Base-by-base conservation (phyloP, 1,140 invertebrate species). In the Papilio machaon region DNA sequence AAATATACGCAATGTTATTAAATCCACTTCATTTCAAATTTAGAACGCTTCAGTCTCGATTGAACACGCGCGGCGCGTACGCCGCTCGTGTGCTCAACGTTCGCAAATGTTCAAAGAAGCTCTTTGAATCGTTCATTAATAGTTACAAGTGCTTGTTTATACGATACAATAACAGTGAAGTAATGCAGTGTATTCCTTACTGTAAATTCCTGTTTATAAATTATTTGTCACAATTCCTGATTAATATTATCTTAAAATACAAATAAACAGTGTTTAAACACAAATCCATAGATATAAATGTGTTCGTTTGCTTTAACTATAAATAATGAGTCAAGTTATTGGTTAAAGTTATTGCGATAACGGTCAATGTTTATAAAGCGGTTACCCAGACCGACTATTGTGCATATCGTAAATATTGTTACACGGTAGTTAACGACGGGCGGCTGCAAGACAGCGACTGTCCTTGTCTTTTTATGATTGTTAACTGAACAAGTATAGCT, bases 1-100 rank as follows among this genome's bases (percentile, higher is more conserved):
- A 91, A 94, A 92, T 92, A 89, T 89, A 91, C 86, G 88, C 87
- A 87, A 91, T 92, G 89, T 91, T 93, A 92, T 91, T 93, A 93
- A 90, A 90, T 84, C 88, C 91, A 91, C 89, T 91, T 88, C 85
- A 88, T 91, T 87, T 91, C 91, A 92, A 92, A 93, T 91, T 90
- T 93, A 94, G 93, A 92, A 88, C 89, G 81, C 86, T 90, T 88
- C 91, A 92, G 91, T 92, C 88, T 86, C 84, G 85, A 82, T 87
- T 87, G 85, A 82, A 83, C 82, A 79, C 79, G 87, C 84, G 85
- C 85, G 84, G 87, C 90, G 91, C 88, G 87, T 85, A 90, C 91
- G 91, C 86, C 82, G 89, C 79, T 49, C 83, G 84, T 85, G 84
- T 82, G 83, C 80, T 67, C 76, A 73, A 75, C 46, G 81, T 84